These are phyloP conservation scores for Porites lobata DNA, from an alignment of 92 coral and sea anemone species.

Conservation along the genomic window DNA sequence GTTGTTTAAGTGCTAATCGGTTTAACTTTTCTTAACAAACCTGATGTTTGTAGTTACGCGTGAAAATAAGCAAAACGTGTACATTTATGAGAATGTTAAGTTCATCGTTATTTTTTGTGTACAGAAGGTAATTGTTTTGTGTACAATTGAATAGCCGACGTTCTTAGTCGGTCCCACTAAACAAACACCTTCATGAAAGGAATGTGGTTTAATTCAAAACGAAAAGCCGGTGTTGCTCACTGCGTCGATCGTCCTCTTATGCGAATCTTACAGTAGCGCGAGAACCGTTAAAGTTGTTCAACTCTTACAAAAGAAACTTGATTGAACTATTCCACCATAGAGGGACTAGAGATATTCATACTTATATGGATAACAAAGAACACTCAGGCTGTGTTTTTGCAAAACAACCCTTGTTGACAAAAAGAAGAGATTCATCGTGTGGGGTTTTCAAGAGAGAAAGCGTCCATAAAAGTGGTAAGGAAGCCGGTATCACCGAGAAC, in stretches of 20 bases:
- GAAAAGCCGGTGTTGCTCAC: not conserved
- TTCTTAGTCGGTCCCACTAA: not conserved
- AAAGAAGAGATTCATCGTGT: constrained; percentile 18
- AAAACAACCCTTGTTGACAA: constrained; percentile 19
- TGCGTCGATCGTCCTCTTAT: too few species aligned
- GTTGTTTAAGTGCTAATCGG: not conserved
- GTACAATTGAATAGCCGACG: constrained; percentile 15
- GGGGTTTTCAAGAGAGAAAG: constrained; percentile 6
- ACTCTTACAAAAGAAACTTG: not conserved
- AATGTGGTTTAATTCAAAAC: not conserved
- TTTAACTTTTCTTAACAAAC: not conserved
- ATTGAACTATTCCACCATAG: too few species aligned
- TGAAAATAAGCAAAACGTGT: constrained; percentile 2
- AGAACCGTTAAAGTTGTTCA: not conserved
- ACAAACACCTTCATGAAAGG: constrained; percentile 9
- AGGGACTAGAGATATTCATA: not conserved
- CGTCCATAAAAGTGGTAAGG: not conserved
- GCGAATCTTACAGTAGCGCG: not conserved
- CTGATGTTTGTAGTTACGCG: not conserved
- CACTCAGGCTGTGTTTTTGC: not conserved
- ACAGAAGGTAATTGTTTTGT: constrained; percentile 29
- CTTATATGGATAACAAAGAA: constrained; percentile 18
- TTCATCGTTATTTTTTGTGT: constrained; percentile 17
- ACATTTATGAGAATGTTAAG: not conserved
- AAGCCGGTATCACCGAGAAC: not conserved